Evolutionary conservation across 2,113 vertebrate genomes (phyloP).

Genomic region (Lophura nycthemera): DNA sequence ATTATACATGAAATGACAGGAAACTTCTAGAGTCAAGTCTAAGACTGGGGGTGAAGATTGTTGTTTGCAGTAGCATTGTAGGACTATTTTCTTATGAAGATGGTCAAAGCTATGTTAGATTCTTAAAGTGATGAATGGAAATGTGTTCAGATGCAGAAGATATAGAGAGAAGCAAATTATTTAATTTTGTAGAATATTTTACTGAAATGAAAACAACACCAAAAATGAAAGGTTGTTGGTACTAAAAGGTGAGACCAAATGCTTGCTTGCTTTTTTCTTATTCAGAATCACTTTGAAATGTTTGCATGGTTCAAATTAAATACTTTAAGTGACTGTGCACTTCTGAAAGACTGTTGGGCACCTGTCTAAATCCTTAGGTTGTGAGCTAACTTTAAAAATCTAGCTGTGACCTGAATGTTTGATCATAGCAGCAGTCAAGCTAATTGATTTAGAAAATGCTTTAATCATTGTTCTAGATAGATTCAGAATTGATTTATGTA

Average conservation of each 20-base stretch:
- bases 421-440: neutral
- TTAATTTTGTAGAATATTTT: neutral
- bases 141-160: neutral
- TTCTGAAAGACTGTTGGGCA: neutral
- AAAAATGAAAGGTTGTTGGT: neutral
- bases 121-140: neutral
- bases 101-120: neutral
- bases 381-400: neutral
- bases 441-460: neutral
- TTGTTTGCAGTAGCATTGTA: neutral
- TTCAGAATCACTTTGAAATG: neutral
- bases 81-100: neutral
- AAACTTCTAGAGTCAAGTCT: neutral
- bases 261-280: neutral
- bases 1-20: neutral
- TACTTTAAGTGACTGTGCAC: neutral
- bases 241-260: neutral
- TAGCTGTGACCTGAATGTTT: neutral
- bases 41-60: neutral
- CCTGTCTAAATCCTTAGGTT: neutral
- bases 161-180: neutral
- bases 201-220: neutral
- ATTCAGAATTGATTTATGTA: neutral
- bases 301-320: neutral
- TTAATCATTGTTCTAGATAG: neutral